Evolutionary conservation across 2,888 invertebrate genomes (phyloP), one percentile per base, ranked within the genome.

Genomic region (Dynastes grantii): DNA sequence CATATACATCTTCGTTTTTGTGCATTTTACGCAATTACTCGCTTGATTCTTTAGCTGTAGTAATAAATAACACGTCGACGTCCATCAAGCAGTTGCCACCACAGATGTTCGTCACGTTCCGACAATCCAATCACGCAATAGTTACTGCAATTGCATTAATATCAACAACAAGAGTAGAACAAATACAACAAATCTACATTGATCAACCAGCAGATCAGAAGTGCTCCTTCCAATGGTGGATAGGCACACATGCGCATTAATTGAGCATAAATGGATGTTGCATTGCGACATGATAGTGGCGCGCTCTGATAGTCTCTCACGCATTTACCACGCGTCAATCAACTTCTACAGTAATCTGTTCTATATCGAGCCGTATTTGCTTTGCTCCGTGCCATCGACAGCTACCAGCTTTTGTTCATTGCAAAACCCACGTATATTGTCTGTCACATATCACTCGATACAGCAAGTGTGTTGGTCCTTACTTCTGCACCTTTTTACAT

Each of bases 281-380:
- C 61, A 71, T 76, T 80, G 78, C 81, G 82, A 82, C 82, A 82
- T 81, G 81, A 81, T 80, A 81, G 81, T 80, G 80, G 81, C 77
- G 80, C 79, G 79, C 80, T 80, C 80, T 77, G 77, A 77, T 73
- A 77, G 76, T 67, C 71, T 55, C 55, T 76, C 78, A 49, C 51
- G 78, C 81, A 82, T 82, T 83, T 81, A 81, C 84, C 82, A 81
- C 80, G 84, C 82, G 83, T 85, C 84, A 84, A 82, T 84, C 83
- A 82, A 79, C 83, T 78, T 83, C 84, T 84, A 83, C 70, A 82
- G 83, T 84, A 85, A 85, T 84, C 83, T 84, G 84, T 83, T 82
- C 79, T 63, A 80, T 81, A 85, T 84, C 84, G 81, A 76, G 65
- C 71, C 65, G 81, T 79, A 78, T 78, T 81, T 82, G 79, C 81